These are phyloP conservation scores for Stenodema calcarata DNA, from an alignment of 2,888 invertebrate species.

Conservation along the genomic window DNA sequence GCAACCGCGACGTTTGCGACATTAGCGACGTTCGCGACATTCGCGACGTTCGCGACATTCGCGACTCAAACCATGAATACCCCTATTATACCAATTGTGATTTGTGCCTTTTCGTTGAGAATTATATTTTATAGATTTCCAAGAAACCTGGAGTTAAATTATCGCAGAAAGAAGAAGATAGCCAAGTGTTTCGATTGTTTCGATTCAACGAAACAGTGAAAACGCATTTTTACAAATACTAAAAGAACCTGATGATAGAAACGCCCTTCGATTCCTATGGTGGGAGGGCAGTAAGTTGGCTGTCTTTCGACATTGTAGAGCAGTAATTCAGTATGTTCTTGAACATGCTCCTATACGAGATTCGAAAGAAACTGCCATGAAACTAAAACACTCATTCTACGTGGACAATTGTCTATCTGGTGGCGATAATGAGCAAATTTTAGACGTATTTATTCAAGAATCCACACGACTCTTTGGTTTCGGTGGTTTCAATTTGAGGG, in stretches of 20 bases:
- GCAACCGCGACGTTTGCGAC: no score
- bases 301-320: conserved; percentile 24
- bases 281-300: conserved; percentile 28
- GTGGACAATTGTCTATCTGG: conserved; percentile 43
- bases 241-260: conserved; percentile 4
- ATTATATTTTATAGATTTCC: no score
- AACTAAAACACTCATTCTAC: conserved; percentile 3
- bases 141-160: no score
- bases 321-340: background rate
- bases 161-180: no score
- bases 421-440: background rate
- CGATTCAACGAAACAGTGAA: no score
- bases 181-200: no score
- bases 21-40: no score
- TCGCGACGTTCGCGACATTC: no score
- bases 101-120: no score
- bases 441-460: background rate
- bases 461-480: background rate
- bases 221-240: conserved; percentile 56
- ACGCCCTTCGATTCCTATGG: conserved; percentile 31
- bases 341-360: background rate
- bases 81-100: no score
- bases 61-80: no score
- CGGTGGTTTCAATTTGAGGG: conserved; percentile 35
- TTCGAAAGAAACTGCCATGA: background rate